A percentile compares a stretch with the other conserved stretches of the same genome.
phyloP scores from a whole-genome alignment of 2,113 vertebrate genomes.

The Marmota flaviventris region DNA sequence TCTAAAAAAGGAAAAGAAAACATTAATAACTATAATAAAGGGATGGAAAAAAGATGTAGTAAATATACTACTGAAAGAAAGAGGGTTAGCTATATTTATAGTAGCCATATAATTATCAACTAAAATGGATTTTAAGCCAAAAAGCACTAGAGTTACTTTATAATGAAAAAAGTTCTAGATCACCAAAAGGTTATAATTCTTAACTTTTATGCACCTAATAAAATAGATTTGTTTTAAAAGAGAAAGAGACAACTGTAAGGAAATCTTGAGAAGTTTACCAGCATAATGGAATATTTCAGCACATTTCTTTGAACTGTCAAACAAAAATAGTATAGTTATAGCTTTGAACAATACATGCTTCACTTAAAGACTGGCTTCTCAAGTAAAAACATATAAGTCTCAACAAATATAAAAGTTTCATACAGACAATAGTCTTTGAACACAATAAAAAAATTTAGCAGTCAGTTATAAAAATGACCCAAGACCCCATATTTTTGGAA shows the following conservation, averaged over 20 bases:
- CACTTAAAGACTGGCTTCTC: not conserved
- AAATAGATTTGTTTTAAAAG: not conserved
- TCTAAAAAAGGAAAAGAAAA: no score
- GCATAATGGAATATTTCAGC: not conserved
- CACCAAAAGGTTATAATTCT: not conserved
- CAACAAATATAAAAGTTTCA: not conserved
- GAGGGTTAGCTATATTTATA: not conserved
- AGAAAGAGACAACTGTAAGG: not conserved
- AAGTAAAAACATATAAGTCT: not conserved
- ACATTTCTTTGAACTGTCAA: not conserved
- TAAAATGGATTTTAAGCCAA: conserved; percentile 1
- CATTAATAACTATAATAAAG: not conserved
- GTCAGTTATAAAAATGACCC: not conserved
- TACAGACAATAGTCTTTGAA: not conserved
- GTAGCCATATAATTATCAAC: not conserved
- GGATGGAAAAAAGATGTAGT: not conserved
- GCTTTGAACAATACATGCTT: not conserved
- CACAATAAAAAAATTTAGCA: not conserved
- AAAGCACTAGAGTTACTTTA: not conserved
- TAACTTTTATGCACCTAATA: not conserved
- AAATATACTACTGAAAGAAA: not conserved
- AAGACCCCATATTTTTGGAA: not conserved
- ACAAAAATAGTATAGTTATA: not conserved
- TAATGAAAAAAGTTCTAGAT: not conserved
- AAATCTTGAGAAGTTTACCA: not conserved